Percentiles rank a stretch among this genome's conserved stretches.
Evolutionary conservation across 2,888 invertebrate species (phyloP).

Genomic region (Seira sanloemensis): DNA sequence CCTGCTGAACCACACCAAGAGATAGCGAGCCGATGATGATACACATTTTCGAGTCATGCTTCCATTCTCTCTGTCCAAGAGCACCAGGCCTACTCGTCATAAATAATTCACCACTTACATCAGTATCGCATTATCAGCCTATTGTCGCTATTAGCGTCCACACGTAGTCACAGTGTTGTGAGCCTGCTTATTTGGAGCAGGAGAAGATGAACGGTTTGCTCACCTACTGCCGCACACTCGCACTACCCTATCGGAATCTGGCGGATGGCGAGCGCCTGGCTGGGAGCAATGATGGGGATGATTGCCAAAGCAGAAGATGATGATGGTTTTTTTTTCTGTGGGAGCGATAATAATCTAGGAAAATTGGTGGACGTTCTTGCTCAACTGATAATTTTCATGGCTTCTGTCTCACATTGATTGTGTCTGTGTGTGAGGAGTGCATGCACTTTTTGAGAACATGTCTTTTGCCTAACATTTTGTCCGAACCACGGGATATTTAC

Average conservation of each 20-base stretch:
- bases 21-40: neutral
- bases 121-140: neutral
- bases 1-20: conserved; percentile 42
- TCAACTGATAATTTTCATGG: neutral
- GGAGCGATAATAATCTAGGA: neutral
- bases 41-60: neutral
- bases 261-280: neutral
- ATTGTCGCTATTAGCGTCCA: neutral
- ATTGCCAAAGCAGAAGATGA: neutral
- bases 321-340: neutral
- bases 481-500: too few species aligned
- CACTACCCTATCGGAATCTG: neutral
- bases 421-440: too few species aligned
- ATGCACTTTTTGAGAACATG: too few species aligned
- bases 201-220: conserved; percentile 15
- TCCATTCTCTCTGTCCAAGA: too few species aligned
- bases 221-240: neutral
- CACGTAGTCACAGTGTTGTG: neutral
- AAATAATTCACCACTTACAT: neutral
- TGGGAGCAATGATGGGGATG: neutral
- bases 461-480: too few species aligned
- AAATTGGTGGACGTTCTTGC: neutral
- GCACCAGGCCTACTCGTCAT: neutral
- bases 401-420: too few species aligned
- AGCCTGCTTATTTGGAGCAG: conserved; percentile 27